Evolutionary conservation across 2,888 invertebrate species (phyloP), one percentile per base, ranked within the genome.

Genomic region (Rhingia campestris): DNA sequence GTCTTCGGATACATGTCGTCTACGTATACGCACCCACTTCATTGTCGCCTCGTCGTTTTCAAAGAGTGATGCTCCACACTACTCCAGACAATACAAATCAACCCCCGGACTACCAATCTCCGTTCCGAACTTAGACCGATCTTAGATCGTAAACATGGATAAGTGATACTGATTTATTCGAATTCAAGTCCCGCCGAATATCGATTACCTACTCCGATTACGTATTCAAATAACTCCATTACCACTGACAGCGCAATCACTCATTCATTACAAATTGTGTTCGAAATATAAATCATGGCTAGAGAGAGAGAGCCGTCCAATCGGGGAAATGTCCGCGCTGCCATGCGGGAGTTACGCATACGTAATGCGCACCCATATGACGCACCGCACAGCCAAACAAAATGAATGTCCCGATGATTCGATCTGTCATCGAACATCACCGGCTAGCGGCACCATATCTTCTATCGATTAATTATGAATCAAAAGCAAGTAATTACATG

Each of bases 401-500:
- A 66, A 41, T 10, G 54, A 54, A 35, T 58, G 58, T 56, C 66
- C 61, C 72, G 72, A 22, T 22, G 22, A 72, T 54, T 39, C 67
- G 80, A 80, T 80, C 80, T 84, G 84, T 80, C 80, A 80, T 51
- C 73, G 63, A 45, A 33, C 72, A 51, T 35, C 47, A 45, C 51
- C 67, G 6, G 72, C 58, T 41, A 45, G 58, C 67, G 6, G 72
- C 58, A 72, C 72, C 56, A 76, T 81, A 70, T 58, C 61, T 49
- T 56, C 49, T 66, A 56, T 66, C 87, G 88, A 89, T 89, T 89
- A 89, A 89, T 89, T 89, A 89, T 89, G 89, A 89, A 89, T 89
- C 89, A 89, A 88, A 88, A 88, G 89, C 89, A 89, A 88, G 89
- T 89, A 89, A 89, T 89, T 89, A 89, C 89, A 89, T 89, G 89